Percentiles rank a stretch among this genome's conserved stretches.
These are phyloP conservation scores for Rhizoglyphus robini DNA, from an alignment of 1,140 invertebrate species.

Conservation along the genomic window DNA sequence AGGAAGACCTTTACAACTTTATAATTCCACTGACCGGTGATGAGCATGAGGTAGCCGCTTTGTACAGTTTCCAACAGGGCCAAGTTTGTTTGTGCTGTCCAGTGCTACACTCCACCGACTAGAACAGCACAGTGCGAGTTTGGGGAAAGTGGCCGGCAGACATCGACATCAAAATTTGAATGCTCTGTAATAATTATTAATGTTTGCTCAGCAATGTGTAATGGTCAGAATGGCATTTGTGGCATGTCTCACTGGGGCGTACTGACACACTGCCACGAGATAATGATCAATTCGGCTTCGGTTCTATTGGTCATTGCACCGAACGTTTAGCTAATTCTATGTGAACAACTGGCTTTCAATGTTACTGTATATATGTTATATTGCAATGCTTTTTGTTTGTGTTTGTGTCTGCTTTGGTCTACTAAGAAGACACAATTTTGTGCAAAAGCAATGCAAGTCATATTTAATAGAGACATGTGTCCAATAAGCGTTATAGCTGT, in stretches of 20 bases:
- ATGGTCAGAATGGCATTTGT: no score
- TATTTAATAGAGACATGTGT: constrained; percentile 14
- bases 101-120: no score
- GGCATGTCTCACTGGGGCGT: no score
- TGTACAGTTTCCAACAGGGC: no score
- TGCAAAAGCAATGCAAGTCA: neutral
- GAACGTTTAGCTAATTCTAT: constrained; percentile 6
- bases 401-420: neutral
- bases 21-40: neutral
- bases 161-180: no score
- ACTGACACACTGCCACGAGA: neutral
- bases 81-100: neutral
- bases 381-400: constrained; percentile 3
- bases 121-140: no score
- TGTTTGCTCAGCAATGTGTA: no score
- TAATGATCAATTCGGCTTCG: constrained; percentile 5
- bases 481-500: neutral
- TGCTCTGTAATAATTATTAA: no score
- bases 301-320: neutral
- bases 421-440: neutral
- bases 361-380: neutral
- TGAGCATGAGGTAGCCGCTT: neutral
- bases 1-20: neutral
- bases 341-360: neutral
- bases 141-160: no score